These are phyloP conservation scores for Acanthococcus lagerstroemiae DNA, from an alignment of 2,888 invertebrate genomes.

Conservation along the genomic window DNA sequence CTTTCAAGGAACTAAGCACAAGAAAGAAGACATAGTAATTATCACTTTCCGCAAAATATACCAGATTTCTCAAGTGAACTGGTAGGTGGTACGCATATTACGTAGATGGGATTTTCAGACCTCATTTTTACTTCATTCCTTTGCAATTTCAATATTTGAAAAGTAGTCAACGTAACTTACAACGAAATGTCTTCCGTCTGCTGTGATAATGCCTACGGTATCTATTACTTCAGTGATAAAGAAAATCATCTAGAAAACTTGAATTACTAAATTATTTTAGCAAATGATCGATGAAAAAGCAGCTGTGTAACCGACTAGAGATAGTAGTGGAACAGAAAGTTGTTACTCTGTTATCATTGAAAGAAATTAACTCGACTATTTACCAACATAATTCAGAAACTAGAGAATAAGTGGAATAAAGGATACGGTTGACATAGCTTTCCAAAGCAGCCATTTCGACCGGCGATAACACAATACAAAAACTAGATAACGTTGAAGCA, in stretches of 20 bases:
- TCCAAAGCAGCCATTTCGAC: constrained; percentile 33
- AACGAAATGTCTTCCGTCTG: constrained; percentile 36
- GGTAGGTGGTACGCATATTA: too few species aligned
- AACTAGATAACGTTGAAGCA: too few species aligned
- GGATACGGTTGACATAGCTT: constrained; percentile 37
- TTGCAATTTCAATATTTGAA: too few species aligned
- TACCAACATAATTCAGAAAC: neutral
- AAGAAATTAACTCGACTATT: neutral
- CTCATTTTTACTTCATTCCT: too few species aligned
- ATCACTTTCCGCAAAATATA: too few species aligned
- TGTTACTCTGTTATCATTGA: neutral
- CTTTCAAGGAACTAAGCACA: too few species aligned
- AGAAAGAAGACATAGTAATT: too few species aligned
- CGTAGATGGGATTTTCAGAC: too few species aligned
- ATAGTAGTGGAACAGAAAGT: neutral
- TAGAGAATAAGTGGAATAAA: constrained; percentile 17
- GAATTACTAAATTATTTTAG: too few species aligned
- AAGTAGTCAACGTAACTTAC: constrained; percentile 28
- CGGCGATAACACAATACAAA: too few species aligned
- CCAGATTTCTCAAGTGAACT: too few species aligned
- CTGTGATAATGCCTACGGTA: constrained; percentile 36
- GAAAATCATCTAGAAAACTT: neutral
- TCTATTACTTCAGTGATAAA: constrained; percentile 23
- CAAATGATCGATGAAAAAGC: neutral
- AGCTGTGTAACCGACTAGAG: neutral